Conservation (phyloP, 2,888 invertebrate genomes). For the Baccha elongata region DNA sequence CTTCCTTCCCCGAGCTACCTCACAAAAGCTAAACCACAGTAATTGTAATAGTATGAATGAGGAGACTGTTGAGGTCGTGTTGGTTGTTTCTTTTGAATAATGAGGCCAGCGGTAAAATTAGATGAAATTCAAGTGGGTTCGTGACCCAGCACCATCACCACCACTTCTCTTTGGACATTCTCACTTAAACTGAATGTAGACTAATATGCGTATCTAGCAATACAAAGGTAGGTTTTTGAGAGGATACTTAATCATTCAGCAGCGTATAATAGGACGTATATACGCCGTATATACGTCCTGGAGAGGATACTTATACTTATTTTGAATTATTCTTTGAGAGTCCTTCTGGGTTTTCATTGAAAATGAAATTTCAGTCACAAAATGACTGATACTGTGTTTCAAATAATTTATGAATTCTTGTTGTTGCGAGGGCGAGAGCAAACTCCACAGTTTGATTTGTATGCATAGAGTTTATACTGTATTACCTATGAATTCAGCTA, state of each 20-base stretch:
- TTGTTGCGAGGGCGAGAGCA: neutral
- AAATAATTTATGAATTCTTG: constrained; percentile 17
- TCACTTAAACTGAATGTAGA: constrained; percentile 6
- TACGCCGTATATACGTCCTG: too few relatives aligned
- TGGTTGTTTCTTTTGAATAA: constrained; percentile 32
- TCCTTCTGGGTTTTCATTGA: constrained; percentile 39
- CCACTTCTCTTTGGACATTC: neutral
- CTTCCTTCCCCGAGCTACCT: constrained; percentile 11
- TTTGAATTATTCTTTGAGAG: constrained; percentile 23
- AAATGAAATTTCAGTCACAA: constrained; percentile 35
- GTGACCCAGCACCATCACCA: constrained; percentile 55
- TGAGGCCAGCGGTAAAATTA: constrained; percentile 71
- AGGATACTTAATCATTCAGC: constrained; percentile 41
- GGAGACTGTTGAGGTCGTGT: neutral
- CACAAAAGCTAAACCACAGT: constrained; percentile 47
- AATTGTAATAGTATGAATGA: neutral
- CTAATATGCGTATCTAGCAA: constrained; percentile 2
- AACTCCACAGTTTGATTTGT: neutral
- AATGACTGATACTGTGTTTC: constrained; percentile 26
- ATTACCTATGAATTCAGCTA: too few relatives aligned
- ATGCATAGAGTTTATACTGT: too few relatives aligned
- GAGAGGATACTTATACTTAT: constrained; percentile 39
- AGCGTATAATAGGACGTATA: too few relatives aligned
- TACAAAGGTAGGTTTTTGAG: constrained; percentile 11
- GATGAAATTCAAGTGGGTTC: constrained; percentile 74